Evolutionary conservation across 2,888 invertebrate genomes (phyloP).

Genomic region (Chaetogeoica ovagalla): DNA sequence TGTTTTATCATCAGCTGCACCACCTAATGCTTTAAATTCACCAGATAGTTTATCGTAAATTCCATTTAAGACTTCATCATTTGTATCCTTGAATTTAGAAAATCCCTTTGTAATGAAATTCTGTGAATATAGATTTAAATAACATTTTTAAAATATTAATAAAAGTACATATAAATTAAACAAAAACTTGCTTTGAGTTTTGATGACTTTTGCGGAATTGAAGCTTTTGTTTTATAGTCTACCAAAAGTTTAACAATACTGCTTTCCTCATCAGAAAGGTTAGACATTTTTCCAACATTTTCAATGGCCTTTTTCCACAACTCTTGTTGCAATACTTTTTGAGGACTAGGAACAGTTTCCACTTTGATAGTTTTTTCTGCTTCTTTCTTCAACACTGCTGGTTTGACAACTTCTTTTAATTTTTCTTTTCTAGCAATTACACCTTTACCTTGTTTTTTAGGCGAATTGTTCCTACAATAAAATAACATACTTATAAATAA

Average conservation of each 20-base stretch:
- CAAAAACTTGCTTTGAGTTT: slow-evolving; percentile 24
- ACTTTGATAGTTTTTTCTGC: slow-evolving; percentile 3
- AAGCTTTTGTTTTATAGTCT: slow-evolving; percentile 38
- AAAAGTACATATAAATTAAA: background rate
- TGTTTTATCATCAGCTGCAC: slow-evolving; percentile 12
- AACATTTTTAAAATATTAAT: background rate
- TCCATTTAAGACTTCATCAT: slow-evolving; percentile 20
- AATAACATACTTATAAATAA: background rate
- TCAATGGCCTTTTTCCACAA: slow-evolving; percentile 37
- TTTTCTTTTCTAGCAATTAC: slow-evolving; percentile 37
- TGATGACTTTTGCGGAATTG: background rate
- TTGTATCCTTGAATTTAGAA: slow-evolving; percentile 44
- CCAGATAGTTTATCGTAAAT: slow-evolving; percentile 21
- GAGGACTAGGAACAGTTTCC: slow-evolving; percentile 3
- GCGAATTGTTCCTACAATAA: slow-evolving; percentile 26
- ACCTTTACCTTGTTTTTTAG: slow-evolving; percentile 40
- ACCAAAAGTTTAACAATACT: slow-evolving; percentile 34
- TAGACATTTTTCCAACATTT: slow-evolving; percentile 21
- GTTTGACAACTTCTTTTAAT: slow-evolving; percentile 40
- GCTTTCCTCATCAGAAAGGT: slow-evolving; percentile 31
- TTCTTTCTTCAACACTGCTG: slow-evolving; percentile 40
- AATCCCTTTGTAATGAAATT: slow-evolving; percentile 47
- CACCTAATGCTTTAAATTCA: slow-evolving; percentile 33
- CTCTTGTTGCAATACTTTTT: slow-evolving; percentile 14
- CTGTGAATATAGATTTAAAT: background rate